Evolutionary conservation across 2,888 invertebrate species (phyloP).

Genomic region (Philhelius pedissequus): DNA sequence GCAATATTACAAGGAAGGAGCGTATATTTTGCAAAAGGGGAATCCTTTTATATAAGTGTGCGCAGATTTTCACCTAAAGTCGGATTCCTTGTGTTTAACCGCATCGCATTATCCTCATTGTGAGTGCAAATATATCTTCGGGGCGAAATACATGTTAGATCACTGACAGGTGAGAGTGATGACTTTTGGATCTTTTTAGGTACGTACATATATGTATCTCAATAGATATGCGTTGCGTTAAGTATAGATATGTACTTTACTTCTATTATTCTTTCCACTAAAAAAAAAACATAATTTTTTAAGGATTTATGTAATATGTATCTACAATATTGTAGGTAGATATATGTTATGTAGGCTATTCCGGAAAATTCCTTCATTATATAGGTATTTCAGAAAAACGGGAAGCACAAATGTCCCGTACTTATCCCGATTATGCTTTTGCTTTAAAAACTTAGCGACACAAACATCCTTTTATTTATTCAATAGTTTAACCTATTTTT

Average conservation of each 20-base stretch:
- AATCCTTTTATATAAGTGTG: conserved; percentile 21
- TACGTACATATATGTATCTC: no score
- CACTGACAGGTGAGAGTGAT: conserved; percentile 46
- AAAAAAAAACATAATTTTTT: neutral
- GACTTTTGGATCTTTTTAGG: conserved; percentile 43
- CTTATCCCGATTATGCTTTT: no score
- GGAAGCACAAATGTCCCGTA: no score
- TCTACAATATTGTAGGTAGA: no score
- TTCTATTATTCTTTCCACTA: neutral
- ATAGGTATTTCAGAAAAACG: no score
- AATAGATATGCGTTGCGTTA: neutral
- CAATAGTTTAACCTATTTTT: no score
- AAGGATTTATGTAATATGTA: no score
- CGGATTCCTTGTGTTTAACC: conserved; percentile 58
- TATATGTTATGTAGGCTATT: no score
- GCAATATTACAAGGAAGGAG: conserved; percentile 20
- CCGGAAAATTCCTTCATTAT: no score
- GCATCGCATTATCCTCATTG: conserved; percentile 47
- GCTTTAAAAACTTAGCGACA: no score
- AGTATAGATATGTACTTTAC: neutral
- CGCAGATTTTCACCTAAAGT: conserved; percentile 66
- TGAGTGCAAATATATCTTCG: conserved; percentile 19
- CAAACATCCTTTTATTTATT: no score
- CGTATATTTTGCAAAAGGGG: conserved; percentile 13
- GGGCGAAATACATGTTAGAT: conserved; percentile 37